Percentiles rank a stretch among this genome's conserved stretches.
Evolutionary conservation across 2,888 invertebrate genomes (phyloP).

Genomic region (Xanthia icteritia): DNA sequence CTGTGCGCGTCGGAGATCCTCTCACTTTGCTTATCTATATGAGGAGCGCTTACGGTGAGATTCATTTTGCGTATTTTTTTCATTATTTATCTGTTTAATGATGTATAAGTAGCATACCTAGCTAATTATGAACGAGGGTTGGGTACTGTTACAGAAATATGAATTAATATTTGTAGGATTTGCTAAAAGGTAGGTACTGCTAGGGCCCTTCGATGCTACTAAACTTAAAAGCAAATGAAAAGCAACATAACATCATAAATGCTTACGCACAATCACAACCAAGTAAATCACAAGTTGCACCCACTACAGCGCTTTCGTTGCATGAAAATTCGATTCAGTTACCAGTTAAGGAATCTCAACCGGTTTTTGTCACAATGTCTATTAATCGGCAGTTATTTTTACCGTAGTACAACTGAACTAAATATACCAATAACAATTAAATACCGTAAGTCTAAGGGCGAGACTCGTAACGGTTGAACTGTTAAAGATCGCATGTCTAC

Average conservation of each 20-base stretch:
- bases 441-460: conserved; percentile 82
- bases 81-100: neutral
- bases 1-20: conserved; percentile 97
- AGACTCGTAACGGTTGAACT: conserved; percentile 77
- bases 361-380: conserved; percentile 49
- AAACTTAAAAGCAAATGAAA: too few species aligned
- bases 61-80: neutral
- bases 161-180: too few species aligned
- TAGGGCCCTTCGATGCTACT: too few species aligned
- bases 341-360: conserved; percentile 29
- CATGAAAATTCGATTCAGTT: too few species aligned
- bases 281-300: neutral
- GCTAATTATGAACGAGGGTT: neutral
- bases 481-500: conserved; percentile 79
- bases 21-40: conserved; percentile 97
- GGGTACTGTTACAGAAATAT: neutral
- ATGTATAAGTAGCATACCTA: neutral
- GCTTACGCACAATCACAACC: neutral
- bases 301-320: neutral
- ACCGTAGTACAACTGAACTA: conserved; percentile 69
- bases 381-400: conserved; percentile 58
- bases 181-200: too few species aligned
- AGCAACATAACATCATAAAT: too few species aligned
- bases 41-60: conserved; percentile 97
- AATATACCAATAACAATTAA: conserved; percentile 70